Conservation (phyloP, 2,113 vertebrate species). For the Sturnira hondurensis region DNA sequence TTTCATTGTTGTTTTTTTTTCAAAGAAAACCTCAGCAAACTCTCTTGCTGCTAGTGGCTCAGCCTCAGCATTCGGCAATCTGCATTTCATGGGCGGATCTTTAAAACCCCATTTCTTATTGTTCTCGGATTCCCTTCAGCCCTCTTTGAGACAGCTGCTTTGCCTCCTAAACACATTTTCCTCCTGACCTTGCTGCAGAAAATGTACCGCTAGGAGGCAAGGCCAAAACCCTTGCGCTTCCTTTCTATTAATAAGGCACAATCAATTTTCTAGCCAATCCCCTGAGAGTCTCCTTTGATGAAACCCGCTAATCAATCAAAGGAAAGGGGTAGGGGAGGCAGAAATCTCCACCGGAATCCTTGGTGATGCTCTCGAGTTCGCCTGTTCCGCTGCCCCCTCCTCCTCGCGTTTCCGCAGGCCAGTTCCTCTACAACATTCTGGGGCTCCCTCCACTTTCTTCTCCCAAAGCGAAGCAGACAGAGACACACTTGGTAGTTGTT, state of each 20-base stretch:
- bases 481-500: conserved; percentile 81
- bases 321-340: neutral
- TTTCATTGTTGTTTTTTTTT: conserved; percentile 32
- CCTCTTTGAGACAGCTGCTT: conserved; percentile 53
- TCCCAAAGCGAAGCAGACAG: conserved; percentile 67
- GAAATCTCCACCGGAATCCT: neutral
- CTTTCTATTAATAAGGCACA: conserved; percentile 68
- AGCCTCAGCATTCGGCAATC: conserved; percentile 38
- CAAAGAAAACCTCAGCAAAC: conserved; percentile 49
- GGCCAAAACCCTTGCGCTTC: conserved; percentile 6
- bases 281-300: conserved; percentile 62
- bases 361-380: neutral
- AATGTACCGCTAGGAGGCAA: conserved; percentile 14
- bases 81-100: conserved; percentile 64
- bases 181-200: conserved; percentile 43
- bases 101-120: conserved; percentile 58
- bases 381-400: conserved; percentile 45
- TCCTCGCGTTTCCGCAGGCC: conserved; percentile 37
- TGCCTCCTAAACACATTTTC: conserved; percentile 47
- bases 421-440: conserved; percentile 36
- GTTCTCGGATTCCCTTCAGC: conserved; percentile 50
- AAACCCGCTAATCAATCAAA: conserved; percentile 62
- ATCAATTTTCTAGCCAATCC: conserved; percentile 72
- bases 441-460: conserved; percentile 63
- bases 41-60: conserved; percentile 31